A percentile compares a stretch with the other conserved stretches of the same genome.
Evolutionary conservation across 2,888 invertebrate species (phyloP).

Genomic region (Cephus rjabovi): DNA sequence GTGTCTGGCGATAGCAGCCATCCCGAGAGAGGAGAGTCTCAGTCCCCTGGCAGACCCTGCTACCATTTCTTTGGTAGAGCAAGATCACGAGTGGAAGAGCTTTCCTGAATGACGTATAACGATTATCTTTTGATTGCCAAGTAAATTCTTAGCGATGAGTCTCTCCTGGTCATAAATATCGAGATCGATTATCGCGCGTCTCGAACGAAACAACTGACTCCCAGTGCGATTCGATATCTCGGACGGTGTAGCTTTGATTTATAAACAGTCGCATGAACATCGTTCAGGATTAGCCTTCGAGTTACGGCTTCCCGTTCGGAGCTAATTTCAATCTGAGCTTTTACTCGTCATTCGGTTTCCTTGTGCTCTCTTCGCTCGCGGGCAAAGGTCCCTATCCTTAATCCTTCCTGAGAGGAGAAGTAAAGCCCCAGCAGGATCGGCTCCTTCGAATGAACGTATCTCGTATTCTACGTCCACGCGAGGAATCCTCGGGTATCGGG

Average conservation of each 20-base stretch:
- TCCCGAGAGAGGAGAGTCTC: neutral
- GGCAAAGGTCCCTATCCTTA: neutral
- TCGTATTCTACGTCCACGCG: neutral
- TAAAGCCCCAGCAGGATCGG: neutral
- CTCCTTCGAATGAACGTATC: neutral
- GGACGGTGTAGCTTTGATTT: neutral
- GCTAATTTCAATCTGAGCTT: neutral
- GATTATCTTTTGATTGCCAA: neutral
- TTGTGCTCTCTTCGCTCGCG: neutral
- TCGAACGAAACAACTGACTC: neutral
- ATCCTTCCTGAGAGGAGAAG: neutral
- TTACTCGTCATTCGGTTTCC: neutral
- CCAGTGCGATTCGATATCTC: constrained; percentile 18
- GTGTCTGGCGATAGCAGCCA: neutral
- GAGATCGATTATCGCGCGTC: neutral
- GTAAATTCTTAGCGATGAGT: neutral
- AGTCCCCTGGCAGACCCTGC: neutral
- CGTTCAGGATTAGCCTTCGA: neutral
- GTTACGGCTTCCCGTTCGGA: neutral
- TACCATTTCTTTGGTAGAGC: neutral
- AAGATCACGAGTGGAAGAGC: neutral
- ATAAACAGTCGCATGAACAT: neutral
- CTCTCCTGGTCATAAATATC: neutral
- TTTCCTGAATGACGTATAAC: neutral
- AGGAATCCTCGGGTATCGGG: neutral